These are phyloP conservation scores for Peromyscus aztecus DNA, from an alignment of 2,797 vertebrate species.

Conservation along the genomic window DNA sequence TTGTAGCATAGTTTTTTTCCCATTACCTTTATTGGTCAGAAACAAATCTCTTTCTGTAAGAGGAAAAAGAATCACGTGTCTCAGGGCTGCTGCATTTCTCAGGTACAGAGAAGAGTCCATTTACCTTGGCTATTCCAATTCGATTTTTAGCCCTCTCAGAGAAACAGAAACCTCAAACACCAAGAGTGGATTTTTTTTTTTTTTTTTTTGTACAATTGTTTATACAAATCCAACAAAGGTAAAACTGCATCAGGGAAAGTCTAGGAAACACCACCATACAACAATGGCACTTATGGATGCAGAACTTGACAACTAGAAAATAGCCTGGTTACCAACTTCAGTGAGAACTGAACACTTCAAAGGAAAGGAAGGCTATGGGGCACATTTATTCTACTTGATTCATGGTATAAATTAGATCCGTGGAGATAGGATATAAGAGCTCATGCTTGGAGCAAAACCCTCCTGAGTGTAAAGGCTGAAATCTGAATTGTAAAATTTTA, in stretches of 20 bases:
- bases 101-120: not conserved
- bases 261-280: slow-evolving; percentile 89
- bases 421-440: slow-evolving; percentile 86
- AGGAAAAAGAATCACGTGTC: too few species aligned
- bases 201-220: slow-evolving; percentile 88
- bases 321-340: slow-evolving; percentile 86
- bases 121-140: not conserved
- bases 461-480: slow-evolving; percentile 88
- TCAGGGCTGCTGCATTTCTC: not conserved
- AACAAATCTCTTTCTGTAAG: not conserved
- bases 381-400: slow-evolving; percentile 87
- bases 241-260: slow-evolving; percentile 88
- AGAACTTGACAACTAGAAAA: slow-evolving; percentile 88
- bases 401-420: slow-evolving; percentile 87
- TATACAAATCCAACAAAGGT: slow-evolving; percentile 92
- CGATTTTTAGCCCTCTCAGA: not conserved
- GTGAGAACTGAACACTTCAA: slow-evolving; percentile 87
- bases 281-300: slow-evolving; percentile 91
- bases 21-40: not conserved
- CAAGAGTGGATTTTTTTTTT: slow-evolving; percentile 11
- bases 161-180: slow-evolving; percentile 85
- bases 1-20: not conserved
- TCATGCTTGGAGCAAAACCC: slow-evolving; percentile 88
- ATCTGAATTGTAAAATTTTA: slow-evolving; percentile 85
- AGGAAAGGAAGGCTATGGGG: slow-evolving; percentile 83